Evolutionary conservation across 2,888 invertebrate genomes (phyloP).

Genomic region (Eubasilissa splendida): DNA sequence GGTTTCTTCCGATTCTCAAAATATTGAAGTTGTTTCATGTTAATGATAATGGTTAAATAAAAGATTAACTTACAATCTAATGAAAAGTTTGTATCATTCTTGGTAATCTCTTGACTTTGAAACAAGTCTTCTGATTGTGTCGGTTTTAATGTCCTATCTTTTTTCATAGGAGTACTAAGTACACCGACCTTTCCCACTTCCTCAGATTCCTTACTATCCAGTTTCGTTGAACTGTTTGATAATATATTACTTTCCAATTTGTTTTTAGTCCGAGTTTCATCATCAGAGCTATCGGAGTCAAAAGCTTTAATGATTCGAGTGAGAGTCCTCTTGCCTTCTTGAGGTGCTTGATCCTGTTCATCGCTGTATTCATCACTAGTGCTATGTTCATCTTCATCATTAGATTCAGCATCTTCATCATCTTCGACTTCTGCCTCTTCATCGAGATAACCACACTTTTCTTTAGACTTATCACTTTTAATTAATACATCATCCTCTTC

Average conservation of each 20-base stretch:
- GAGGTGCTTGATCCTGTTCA: constrained; percentile 50
- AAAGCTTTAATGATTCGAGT: constrained; percentile 47
- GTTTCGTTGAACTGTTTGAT: neutral
- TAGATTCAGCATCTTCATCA: constrained; percentile 60
- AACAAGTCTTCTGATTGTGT: constrained; percentile 49
- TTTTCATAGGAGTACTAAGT: constrained; percentile 44
- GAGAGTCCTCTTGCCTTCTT: constrained; percentile 38
- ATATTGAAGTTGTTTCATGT: too few relatives aligned
- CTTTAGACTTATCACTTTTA: constrained; percentile 64
- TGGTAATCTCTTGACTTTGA: constrained; percentile 45
- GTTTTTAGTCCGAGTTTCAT: constrained; percentile 29
- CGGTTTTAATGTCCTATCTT: constrained; percentile 28
- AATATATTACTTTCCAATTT: neutral
- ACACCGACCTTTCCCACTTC: neutral
- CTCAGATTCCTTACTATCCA: neutral
- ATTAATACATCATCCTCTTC: constrained; percentile 65
- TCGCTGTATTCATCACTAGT: constrained; percentile 59
- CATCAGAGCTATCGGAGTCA: constrained; percentile 55
- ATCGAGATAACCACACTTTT: constrained; percentile 67
- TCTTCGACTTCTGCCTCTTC: constrained; percentile 73
- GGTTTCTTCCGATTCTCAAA: too few relatives aligned
- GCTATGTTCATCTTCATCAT: constrained; percentile 60
- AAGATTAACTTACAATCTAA: constrained; percentile 51
- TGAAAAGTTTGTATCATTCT: constrained; percentile 47
- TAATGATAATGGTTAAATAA: neutral